phyloP scores from a whole-genome alignment of 2,797 vertebrate species.

The Danionella dracula region DNA sequence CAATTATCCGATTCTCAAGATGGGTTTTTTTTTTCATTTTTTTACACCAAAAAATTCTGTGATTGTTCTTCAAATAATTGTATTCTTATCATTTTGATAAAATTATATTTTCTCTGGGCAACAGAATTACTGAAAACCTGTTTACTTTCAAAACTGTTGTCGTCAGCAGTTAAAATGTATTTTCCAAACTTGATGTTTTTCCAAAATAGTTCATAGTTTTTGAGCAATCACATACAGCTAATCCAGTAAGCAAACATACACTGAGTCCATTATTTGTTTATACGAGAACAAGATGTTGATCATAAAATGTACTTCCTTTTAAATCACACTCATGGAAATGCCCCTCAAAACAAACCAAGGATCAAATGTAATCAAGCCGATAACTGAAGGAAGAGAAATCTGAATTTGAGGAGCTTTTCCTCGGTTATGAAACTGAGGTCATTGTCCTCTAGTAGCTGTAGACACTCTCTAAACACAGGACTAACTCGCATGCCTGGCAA shows the following conservation, averaged over 20 bases:
- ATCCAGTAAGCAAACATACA: not conserved
- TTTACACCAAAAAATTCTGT: too few species aligned
- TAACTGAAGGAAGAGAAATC: not conserved
- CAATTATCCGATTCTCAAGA: too few species aligned
- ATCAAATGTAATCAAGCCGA: not conserved
- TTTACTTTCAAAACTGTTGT: too few species aligned
- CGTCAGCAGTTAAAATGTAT: too few species aligned
- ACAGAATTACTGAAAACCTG: too few species aligned
- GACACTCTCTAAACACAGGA: not conserved
- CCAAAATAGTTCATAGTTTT: too few species aligned
- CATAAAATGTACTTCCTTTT: constrained; percentile 1
- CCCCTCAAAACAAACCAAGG: not conserved
- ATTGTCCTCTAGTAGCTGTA: not conserved
- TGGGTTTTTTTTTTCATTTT: too few species aligned
- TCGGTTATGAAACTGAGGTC: not conserved
- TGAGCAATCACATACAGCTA: too few species aligned
- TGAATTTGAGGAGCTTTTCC: not conserved
- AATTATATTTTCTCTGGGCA: too few species aligned
- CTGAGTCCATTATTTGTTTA: not conserved
- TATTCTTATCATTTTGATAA: too few species aligned
- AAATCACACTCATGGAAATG: not conserved
- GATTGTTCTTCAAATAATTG: too few species aligned
- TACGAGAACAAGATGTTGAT: not conserved
- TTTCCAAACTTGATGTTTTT: too few species aligned
- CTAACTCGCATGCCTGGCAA: not conserved